phyloP scores from a whole-genome alignment of 1,140 invertebrate genomes.

The Micrasema longulum region DNA sequence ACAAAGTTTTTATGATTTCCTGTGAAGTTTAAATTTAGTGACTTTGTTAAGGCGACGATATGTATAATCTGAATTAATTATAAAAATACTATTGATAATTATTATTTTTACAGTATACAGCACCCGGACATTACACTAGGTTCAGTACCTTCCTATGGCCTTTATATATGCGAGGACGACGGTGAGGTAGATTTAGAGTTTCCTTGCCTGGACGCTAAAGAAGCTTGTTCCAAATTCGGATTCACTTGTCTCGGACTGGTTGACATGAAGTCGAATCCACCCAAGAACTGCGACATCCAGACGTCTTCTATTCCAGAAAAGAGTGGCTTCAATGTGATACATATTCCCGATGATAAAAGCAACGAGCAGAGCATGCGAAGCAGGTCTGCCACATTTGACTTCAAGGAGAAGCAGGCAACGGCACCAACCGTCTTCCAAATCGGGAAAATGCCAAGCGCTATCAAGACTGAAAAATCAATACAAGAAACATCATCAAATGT shows the following conservation, averaged over 20 bases:
- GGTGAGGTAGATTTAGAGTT: constrained; percentile 97
- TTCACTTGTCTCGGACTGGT: constrained; percentile 91
- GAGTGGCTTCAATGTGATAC: constrained; percentile 53
- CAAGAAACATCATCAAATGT: constrained; percentile 39
- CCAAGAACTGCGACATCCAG: constrained; percentile 41
- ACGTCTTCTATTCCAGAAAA: constrained; percentile 62
- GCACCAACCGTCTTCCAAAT: not conserved
- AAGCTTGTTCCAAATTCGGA: constrained; percentile 92
- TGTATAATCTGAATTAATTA: too few relatives aligned
- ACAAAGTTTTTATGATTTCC: too few relatives aligned
- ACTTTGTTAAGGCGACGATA: too few relatives aligned
- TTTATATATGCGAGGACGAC: constrained; percentile 96
- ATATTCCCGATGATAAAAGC: constrained; percentile 37
- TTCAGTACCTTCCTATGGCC: constrained; percentile 78
- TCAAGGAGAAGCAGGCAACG: constrained; percentile 27
- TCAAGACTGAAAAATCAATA: not conserved
- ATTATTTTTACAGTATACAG: constrained; percentile 66
- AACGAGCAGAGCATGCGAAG: constrained; percentile 41
- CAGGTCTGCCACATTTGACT: constrained; percentile 49
- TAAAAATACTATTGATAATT: constrained; percentile 5
- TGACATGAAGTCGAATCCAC: constrained; percentile 69
- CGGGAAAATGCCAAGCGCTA: not conserved
- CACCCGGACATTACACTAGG: constrained; percentile 71
- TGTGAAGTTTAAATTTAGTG: too few relatives aligned
- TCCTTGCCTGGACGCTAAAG: constrained; percentile 87